Conservation (phyloP, 2,797 vertebrate genomes). For the Nyctibius grandis region DNA sequence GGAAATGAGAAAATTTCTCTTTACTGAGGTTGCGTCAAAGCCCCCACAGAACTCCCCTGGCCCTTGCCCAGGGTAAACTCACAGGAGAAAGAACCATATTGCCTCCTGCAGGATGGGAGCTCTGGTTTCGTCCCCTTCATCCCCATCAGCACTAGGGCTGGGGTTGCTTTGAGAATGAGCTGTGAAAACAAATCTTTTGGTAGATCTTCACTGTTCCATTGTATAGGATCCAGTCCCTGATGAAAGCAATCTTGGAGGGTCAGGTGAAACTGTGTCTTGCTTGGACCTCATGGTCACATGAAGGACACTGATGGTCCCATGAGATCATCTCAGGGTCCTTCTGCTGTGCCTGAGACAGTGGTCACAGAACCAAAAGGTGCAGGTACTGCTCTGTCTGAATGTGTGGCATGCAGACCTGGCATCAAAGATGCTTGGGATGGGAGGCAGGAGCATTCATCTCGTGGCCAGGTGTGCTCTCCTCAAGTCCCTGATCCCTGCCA, state of each 20-base stretch:
- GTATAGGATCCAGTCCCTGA: not conserved
- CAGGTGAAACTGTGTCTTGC: not conserved
- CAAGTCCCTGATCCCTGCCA: not conserved
- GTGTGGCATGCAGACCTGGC: not conserved
- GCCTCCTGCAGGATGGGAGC: not conserved
- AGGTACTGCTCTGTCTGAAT: not conserved
- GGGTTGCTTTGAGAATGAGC: not conserved
- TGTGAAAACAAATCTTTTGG: not conserved
- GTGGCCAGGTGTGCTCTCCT: not conserved
- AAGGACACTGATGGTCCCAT: not conserved
- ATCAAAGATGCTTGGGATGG: not conserved
- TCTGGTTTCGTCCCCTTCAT: not conserved
- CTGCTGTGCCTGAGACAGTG: not conserved
- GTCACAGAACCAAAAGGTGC: not conserved
- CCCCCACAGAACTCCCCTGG: not conserved
- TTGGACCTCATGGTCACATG: not conserved
- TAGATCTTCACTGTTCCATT: not conserved
- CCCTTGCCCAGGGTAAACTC: not conserved
- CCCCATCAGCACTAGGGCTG: not conserved
- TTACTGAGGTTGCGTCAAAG: not conserved
- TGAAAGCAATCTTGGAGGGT: not conserved
- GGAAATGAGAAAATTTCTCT: not conserved
- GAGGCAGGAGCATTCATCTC: not conserved
- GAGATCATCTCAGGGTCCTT: not conserved
- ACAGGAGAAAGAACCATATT: not conserved